Base-by-base conservation (phyloP, 1,140 invertebrate genomes). In the Chelonus insularis region DNA sequence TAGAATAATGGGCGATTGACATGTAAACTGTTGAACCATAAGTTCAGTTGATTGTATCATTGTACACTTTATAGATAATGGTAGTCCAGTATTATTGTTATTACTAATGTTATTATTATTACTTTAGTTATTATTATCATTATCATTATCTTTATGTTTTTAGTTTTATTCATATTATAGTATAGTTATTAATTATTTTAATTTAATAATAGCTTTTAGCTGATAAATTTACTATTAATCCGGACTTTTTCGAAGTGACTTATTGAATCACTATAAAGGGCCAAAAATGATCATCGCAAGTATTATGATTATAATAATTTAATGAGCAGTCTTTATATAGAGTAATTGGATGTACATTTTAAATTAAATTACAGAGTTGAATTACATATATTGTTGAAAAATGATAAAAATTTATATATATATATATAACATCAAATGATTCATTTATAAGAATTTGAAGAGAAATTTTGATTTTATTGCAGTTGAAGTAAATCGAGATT, bases 31-130 rank as follows among this genome's bases (percentile, higher is more conserved):
- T 65, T 68, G 65, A 68, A 65, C 34, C 60, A 57, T 67, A 68
- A 69, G 66, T 68, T 71, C 65, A 67, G 59, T 71, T 70, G 69
- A 71, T 73, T 73, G 71, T 71, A 69, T 71, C 65, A 68, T 72
- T 68, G 58, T 68, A 68, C 64, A 72, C 57, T 67, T 56, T 62
- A 63, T 66, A 65, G 63, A 67, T 16, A 51, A 66, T 68, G 62
- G 57, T 4, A 54, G 9, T 14, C 25, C 32, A 29, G 21, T 60
- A 45, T 50, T 23, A 59, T 55, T 25, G 20, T 25, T 62, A 36
- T 62, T 47, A 29, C 5, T 21, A 41, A 1, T 9, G 32, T 51
- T 34, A 51, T 21, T 32, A 20, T 11, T 34, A 48, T 61, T 34
- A 41, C 21, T 52, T 18, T 39, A 37, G 3, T 14, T 54, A 12